phyloP scores from a whole-genome alignment of 1,140 invertebrate species.

The Ephestia elutella region DNA sequence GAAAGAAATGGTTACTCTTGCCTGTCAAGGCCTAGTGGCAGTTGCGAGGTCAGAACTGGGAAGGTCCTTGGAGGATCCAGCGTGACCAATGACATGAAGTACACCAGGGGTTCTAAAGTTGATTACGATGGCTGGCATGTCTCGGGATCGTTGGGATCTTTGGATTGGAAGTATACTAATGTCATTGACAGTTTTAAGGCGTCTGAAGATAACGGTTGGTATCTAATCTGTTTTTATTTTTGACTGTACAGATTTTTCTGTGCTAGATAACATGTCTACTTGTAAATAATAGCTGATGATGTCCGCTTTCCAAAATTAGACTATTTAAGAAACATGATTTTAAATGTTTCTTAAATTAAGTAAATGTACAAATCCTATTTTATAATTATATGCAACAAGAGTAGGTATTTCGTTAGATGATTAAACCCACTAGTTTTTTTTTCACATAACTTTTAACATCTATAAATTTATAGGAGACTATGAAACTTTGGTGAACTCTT shows the following conservation, averaged over 20 bases:
- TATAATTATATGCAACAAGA: too few relatives aligned
- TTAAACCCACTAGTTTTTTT: too few relatives aligned
- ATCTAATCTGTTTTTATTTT: not conserved
- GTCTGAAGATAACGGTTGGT: constrained; percentile 73
- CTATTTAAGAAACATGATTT: too few relatives aligned
- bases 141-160: constrained; percentile 63
- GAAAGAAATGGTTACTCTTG: constrained; percentile 62
- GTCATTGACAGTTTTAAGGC: constrained; percentile 74
- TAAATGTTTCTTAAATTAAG: too few relatives aligned
- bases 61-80: constrained; percentile 75
- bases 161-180: constrained; percentile 73
- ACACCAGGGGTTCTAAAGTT: constrained; percentile 70
- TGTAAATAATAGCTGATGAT: too few relatives aligned
- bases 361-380: too few relatives aligned
- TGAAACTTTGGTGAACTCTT: constrained; percentile 62
- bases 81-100: constrained; percentile 75
- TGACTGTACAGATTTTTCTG: too few relatives aligned
- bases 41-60: constrained; percentile 71
- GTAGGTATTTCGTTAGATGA: too few relatives aligned
- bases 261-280: too few relatives aligned
- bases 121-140: constrained; percentile 75
- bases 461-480: constrained; percentile 65
- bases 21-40: constrained; percentile 55
- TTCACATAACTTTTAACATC: too few relatives aligned
- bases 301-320: too few relatives aligned